Base-by-base conservation (phyloP, 2,797 vertebrate genomes). In the Hippocampus kuda region DNA sequence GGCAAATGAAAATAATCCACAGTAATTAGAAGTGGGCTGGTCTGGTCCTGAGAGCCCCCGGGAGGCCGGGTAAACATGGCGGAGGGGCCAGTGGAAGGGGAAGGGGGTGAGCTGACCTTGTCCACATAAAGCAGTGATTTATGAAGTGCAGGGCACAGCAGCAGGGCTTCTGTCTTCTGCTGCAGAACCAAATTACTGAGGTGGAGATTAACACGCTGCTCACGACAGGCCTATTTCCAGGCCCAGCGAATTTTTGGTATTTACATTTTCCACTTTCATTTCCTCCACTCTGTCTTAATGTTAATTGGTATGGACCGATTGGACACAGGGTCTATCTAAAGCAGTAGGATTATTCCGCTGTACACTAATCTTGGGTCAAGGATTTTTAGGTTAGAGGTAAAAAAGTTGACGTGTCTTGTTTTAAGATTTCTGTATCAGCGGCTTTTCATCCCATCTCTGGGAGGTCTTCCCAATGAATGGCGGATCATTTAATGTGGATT, bases 71-170 rank as follows among this genome's bases (percentile, higher is more conserved):
- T 95, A 96, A 96, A 96, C 94, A 96, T 92, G 92, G 93, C 90
- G 92, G 90, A 93, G 94, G 92, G 88, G 91, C 93, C 91, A 49
- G 44, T 61, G 59, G 68, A 62, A 49, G 91, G 93, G 92, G 90
- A 91, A 92, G 93, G 92, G 93, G 92, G 89, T 91, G 88, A 84
- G 89, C 93, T 97, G 96, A 98, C 95, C 95, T 95, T 96, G 94
- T 98, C 95, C 95, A 97, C 94, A 97, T 97, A 97, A 96, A 98
- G 94, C 93, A 90, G 94, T 97, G 95, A 99, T 98, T 99, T 99
- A 98, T 97, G 94, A 95, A 96, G 93, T 94, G 94, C 92, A 94
- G 96, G 94, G 92, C 93, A 93, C 92, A 94, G 94, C 95, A 93
- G 94, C 95, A 92, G 93, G 93, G 94, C 95, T 97, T 96, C 95